A percentile compares a stretch with the other conserved stretches of the same genome.
Conservation (phyloP, 2,797 vertebrate species). For the Limosa lapponica region DNA sequence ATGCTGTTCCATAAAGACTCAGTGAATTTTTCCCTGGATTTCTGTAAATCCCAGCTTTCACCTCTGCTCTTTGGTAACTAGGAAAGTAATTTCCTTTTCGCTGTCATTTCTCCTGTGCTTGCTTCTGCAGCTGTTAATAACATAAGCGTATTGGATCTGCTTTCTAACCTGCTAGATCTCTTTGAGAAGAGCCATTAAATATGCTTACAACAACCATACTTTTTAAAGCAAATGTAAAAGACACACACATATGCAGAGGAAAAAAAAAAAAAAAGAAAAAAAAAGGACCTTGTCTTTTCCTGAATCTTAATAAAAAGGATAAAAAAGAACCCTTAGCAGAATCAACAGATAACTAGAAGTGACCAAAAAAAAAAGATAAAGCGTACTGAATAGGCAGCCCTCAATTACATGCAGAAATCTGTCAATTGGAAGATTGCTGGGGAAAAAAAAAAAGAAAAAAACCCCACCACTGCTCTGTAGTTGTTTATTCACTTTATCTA, state of each 20-base stretch:
- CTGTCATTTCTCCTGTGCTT: not conserved
- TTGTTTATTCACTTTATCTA: not conserved
- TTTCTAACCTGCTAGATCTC: not conserved
- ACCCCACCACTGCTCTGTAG: not conserved
- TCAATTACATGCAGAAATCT: not conserved
- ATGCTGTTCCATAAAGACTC: not conserved
- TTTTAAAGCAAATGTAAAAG: not conserved
- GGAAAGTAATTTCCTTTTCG: not conserved
- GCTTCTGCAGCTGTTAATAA: slow-evolving; percentile 15
- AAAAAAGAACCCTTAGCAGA: not conserved
- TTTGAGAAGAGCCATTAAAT: not conserved
- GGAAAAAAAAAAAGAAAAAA: not conserved
- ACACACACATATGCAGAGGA: not conserved
- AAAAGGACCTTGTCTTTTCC: not conserved
- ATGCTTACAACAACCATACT: not conserved
- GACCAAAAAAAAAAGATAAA: not conserved
- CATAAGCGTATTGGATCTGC: not conserved
- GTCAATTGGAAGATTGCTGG: not conserved
- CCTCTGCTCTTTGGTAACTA: not conserved
- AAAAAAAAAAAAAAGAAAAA: no score
- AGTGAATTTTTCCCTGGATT: not conserved
- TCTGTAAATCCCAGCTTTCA: slow-evolving; percentile 2
- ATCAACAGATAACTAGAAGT: not conserved
- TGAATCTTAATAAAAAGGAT: not conserved
- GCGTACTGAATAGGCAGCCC: not conserved